Evolutionary conservation across 2,888 invertebrate species (phyloP), one percentile per base, ranked within the genome.

Genomic region (Xanthorhoe designata): DNA sequence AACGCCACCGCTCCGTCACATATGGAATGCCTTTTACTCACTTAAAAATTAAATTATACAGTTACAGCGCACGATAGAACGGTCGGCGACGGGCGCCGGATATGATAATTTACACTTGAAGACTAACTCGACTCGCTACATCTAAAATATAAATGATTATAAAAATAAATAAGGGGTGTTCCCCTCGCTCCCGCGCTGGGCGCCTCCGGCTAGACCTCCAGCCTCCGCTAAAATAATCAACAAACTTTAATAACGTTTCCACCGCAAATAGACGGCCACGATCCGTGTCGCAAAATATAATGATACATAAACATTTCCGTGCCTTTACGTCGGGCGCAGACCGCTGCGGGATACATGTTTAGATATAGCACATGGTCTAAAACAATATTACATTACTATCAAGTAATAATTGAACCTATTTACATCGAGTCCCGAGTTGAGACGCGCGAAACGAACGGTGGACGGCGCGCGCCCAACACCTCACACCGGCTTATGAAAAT

Each of bases 11-110:
- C 88, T 85, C 83, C 84, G 84, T 85, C 83, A 87, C 85, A 79
- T 84, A 90, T 91, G 92, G 91, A 91, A 92, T 92, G 92, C 92
- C 92, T 91, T 90, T 84, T 84, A 85, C 87, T 89, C 86, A 90
- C 91, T 91, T 91, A 92, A 81, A 83, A 75, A 83, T 81, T 81
- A 86, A 85, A 87, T 87, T 85, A 89, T 88, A 89, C 87, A 88
- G 85, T 87, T 86, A 85, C 84, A 87, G 87, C 87, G 88, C 87
- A 88, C 86, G 79, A 81, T 84, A 61, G 42, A 55, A 35, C 56
- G 42, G 56, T 47, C 47, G 45, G n/a, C 52, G 65, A 32, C 42
- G 59, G 47, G 51, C 75, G 80, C 76, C 80, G 62, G 79, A 74
- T 78, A 79, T 77, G 79, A 81, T 78, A 64, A 83, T 83, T 83